Conservation (phyloP, 2,888 invertebrate genomes). For the Ectropis crepuscularia region DNA sequence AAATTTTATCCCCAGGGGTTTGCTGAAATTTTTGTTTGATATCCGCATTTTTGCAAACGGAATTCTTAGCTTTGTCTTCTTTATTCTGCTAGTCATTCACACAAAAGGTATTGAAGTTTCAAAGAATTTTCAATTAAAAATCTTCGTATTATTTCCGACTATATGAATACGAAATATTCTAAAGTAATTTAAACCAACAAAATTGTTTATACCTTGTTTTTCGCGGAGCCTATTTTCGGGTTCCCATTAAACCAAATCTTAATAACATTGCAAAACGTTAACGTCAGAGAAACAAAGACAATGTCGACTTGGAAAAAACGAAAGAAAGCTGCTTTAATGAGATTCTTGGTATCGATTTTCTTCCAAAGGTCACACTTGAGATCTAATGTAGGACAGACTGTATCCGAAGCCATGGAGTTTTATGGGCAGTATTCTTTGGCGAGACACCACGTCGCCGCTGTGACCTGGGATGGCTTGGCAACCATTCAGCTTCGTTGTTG, state of each 20-base stretch:
- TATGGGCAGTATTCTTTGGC: slow-evolving; percentile 42
- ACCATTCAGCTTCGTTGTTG: slow-evolving; percentile 36
- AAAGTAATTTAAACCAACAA: background rate
- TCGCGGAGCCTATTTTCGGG: slow-evolving; percentile 5
- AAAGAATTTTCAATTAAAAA: background rate
- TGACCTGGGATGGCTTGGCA: slow-evolving; percentile 48
- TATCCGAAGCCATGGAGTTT: slow-evolving; percentile 25
- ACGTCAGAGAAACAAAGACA: slow-evolving; percentile 13
- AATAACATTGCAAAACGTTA: slow-evolving; percentile 16
- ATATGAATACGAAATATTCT: background rate
- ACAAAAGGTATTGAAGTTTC: background rate
- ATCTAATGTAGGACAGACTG: slow-evolving; percentile 24
- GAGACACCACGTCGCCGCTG: slow-evolving; percentile 49
- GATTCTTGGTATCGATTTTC: slow-evolving; percentile 28
- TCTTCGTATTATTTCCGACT: background rate
- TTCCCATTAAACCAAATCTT: slow-evolving; percentile 4
- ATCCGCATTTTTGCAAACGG: background rate
- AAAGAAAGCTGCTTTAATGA: slow-evolving; percentile 23
- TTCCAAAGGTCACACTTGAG: slow-evolving; percentile 27
- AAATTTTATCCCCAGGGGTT: too few relatives aligned
- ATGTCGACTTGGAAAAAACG: slow-evolving; percentile 18
- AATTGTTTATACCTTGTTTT: background rate
- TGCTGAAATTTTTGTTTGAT: background rate
- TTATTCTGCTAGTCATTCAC: background rate
- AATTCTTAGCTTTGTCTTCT: slow-evolving; percentile 4